A percentile compares a stretch with the other conserved stretches of the same genome.
Conservation (phyloP, 2,888 invertebrate genomes). For the Deilephila elpenor region DNA sequence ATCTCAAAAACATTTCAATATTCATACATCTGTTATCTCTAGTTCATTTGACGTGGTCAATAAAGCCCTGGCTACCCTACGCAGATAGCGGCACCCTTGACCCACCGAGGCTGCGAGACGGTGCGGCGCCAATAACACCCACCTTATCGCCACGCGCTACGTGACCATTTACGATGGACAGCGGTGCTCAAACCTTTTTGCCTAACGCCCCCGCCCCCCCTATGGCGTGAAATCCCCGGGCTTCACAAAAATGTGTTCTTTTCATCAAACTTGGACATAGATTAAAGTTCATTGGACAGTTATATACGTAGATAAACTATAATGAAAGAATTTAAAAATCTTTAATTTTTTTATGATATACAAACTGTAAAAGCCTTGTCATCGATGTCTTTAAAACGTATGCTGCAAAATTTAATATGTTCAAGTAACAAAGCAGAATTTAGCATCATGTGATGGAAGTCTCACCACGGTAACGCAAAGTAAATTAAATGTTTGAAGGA, state of each 20-base stretch:
- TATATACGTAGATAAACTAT: too few relatives aligned
- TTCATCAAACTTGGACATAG: too few relatives aligned
- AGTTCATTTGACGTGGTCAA: background rate
- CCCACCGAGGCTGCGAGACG: background rate
- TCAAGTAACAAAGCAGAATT: too few relatives aligned
- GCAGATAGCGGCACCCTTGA: slow-evolving; percentile 8
- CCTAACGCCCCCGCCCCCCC: too few relatives aligned
- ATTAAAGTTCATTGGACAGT: too few relatives aligned
- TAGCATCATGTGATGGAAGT: background rate
- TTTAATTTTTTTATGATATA: too few relatives aligned
- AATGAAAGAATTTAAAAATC: too few relatives aligned
- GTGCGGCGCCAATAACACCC: background rate
- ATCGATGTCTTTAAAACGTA: too few relatives aligned
- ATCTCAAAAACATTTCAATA: background rate
- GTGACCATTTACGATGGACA: background rate
- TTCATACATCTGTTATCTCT: background rate
- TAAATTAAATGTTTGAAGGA: background rate
- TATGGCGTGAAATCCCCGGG: too few relatives aligned
- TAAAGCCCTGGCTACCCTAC: background rate
- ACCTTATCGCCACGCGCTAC: background rate
- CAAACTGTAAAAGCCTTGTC: too few relatives aligned
- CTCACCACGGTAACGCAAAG: background rate
- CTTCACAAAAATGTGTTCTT: too few relatives aligned
- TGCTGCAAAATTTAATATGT: too few relatives aligned
- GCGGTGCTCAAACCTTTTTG: background rate